A percentile compares a stretch with the other conserved stretches of the same genome.
phyloP scores from a whole-genome alignment of 1,140 invertebrate species.

The Nixonia krombeini region DNA sequence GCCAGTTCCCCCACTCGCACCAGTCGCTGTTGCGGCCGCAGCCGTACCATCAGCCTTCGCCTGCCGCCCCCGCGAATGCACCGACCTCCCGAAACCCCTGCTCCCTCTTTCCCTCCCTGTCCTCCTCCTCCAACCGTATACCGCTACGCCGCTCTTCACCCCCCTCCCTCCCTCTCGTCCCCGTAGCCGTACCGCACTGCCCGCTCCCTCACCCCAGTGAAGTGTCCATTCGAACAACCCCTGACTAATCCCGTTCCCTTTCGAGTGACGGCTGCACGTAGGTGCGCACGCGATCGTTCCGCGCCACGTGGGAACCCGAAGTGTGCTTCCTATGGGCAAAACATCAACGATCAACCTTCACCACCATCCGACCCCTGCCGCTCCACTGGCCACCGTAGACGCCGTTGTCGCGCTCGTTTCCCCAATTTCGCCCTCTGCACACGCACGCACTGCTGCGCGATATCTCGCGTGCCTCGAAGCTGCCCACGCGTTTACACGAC shows the following conservation, averaged over 20 bases:
- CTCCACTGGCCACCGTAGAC: slow-evolving; percentile 19
- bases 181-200: slow-evolving; percentile 6
- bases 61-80: not conserved
- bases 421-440: too few species aligned
- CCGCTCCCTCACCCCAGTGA: slow-evolving; percentile 24
- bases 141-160: not conserved
- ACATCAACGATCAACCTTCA: slow-evolving; percentile 66
- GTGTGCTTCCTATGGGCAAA: slow-evolving; percentile 62
- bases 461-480: too few species aligned
- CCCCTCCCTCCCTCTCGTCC: slow-evolving; percentile 1
- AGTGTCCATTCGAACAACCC: slow-evolving; percentile 53
- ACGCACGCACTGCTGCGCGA: too few species aligned
- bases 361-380: slow-evolving; percentile 23
- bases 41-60: not conserved
- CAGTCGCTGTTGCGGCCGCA: not conserved
- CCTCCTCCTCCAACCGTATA: not conserved
- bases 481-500: too few species aligned
- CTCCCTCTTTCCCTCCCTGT: not conserved
- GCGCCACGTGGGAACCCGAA: slow-evolving; percentile 65
- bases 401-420: slow-evolving; percentile 38
- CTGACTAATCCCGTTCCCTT: slow-evolving; percentile 65
- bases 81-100: not conserved
- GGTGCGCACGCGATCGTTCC: slow-evolving; percentile 62
- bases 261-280: slow-evolving; percentile 61
- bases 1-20: not conserved